Evolutionary conservation across 1,140 invertebrate species (phyloP).

Genomic region (Drosophila neocordata): DNA sequence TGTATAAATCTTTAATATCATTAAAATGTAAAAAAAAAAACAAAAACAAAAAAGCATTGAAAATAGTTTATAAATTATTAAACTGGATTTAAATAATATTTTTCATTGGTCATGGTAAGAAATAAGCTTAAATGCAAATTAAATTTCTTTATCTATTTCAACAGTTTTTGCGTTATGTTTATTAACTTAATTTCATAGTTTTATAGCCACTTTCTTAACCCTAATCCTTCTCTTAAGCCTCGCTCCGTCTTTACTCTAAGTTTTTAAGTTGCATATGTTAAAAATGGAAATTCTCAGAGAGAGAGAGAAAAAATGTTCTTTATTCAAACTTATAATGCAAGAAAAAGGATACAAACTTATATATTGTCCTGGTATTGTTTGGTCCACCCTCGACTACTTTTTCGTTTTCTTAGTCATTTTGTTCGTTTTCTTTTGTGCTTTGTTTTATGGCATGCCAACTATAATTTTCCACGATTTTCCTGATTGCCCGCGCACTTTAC

Average conservation of each 20-base stretch:
- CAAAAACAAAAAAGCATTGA: too few species aligned
- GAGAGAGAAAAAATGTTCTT: conserved; percentile 13
- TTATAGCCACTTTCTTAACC: neutral
- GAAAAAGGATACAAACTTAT: conserved; percentile 13
- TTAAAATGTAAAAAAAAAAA: too few species aligned
- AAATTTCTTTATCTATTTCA: neutral
- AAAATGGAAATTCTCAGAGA: neutral
- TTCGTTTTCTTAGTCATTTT: neutral
- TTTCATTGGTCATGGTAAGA: too few species aligned
- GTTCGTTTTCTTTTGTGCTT: conserved; percentile 1
- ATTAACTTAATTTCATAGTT: neutral
- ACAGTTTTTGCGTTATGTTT: neutral
- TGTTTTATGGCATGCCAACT: conserved; percentile 61
- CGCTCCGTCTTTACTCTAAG: neutral
- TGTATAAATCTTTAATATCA: too few species aligned
- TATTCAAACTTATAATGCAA: conserved; percentile 43
- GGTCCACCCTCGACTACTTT: neutral
- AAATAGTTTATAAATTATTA: too few species aligned
- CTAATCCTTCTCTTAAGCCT: neutral
- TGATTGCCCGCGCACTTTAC: conserved; percentile 67
- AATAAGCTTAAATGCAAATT: too few species aligned
- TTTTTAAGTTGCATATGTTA: neutral
- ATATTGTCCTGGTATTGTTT: conserved; percentile 55
- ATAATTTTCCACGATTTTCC: conserved; percentile 77
- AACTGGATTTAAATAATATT: too few species aligned